Evolutionary conservation across 1,140 invertebrate species (phyloP).

Genomic region (Drosophila bipectinata): DNA sequence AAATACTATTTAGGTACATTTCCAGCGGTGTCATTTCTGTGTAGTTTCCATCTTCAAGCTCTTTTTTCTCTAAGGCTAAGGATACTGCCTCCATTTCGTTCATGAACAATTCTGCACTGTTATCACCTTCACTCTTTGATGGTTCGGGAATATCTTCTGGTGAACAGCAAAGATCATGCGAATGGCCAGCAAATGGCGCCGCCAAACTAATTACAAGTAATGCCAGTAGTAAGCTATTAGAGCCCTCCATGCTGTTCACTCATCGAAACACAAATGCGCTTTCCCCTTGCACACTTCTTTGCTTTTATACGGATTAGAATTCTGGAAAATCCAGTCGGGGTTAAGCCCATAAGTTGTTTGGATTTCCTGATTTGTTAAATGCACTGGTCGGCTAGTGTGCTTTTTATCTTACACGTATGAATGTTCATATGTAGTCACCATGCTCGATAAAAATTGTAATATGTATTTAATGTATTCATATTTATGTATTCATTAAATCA

Average conservation of each 20-base stretch:
- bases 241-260: slow-evolving; percentile 27
- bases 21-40: too few relatives aligned
- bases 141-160: background rate
- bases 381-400: background rate
- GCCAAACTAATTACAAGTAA: slow-evolving; percentile 9
- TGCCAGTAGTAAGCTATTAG: background rate
- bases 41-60: background rate
- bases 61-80: slow-evolving; percentile 1
- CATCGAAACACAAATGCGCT: slow-evolving; percentile 13
- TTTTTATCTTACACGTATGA: background rate
- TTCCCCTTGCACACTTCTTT: slow-evolving; percentile 3
- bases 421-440: too few relatives aligned
- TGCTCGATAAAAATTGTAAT: too few relatives aligned
- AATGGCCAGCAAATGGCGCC: slow-evolving; percentile 9
- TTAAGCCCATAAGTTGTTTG: background rate
- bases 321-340: slow-evolving; percentile 35
- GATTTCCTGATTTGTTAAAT: slow-evolving; percentile 29
- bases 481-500: too few relatives aligned
- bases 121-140: slow-evolving; percentile 3
- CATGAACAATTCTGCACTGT: slow-evolving; percentile 47
- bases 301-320: slow-evolving; percentile 29
- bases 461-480: too few relatives aligned
- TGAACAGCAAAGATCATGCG: slow-evolving; percentile 8
- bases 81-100: slow-evolving; percentile 20
- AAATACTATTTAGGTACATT: too few relatives aligned